Conservation (phyloP, 2,888 invertebrate species). For the Agrotis puta region DNA sequence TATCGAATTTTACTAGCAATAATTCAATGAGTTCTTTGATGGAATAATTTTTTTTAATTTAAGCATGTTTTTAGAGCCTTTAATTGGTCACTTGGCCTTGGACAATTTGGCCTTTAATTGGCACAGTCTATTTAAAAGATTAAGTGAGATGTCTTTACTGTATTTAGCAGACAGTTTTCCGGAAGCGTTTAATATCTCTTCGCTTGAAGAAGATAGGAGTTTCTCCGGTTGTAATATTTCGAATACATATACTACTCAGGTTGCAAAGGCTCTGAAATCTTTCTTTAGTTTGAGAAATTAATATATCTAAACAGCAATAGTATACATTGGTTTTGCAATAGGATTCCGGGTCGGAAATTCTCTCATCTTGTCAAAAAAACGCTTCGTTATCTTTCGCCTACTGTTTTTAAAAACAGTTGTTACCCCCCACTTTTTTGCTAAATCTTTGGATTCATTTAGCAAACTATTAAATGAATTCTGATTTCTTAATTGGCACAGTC, state of each 20-base stretch:
- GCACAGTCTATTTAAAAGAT: no score
- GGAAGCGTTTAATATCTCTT: slow-evolving; percentile 1
- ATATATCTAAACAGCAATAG: slow-evolving; percentile 62
- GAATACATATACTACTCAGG: slow-evolving; percentile 3
- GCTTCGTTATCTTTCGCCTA: no score
- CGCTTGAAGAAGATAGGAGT: slow-evolving; percentile 6
- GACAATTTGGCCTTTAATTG: no score
- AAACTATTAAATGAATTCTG: slow-evolving; percentile 52
- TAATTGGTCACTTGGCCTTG: slow-evolving; percentile 59
- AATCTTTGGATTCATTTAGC: slow-evolving; percentile 53
- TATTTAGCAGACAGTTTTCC: slow-evolving; percentile 54
- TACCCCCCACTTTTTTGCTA: slow-evolving; percentile 36
- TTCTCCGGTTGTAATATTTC: slow-evolving; percentile 4
- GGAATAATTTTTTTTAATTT: not conserved
- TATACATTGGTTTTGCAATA: slow-evolving; percentile 61
- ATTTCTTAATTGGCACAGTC: not conserved
- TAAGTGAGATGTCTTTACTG: slow-evolving; percentile 60
- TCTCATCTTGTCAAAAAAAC: no score
- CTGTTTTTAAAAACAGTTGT: slow-evolving; percentile 60
- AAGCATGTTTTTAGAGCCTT: slow-evolving; percentile 21
- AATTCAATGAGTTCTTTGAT: slow-evolving; percentile 50
- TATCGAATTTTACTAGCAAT: slow-evolving; percentile 44
- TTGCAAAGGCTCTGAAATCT: slow-evolving; percentile 44
- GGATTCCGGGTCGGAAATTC: slow-evolving; percentile 58
- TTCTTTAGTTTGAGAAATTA: slow-evolving; percentile 55